phyloP scores from a whole-genome alignment of 2,797 vertebrate species.

The Spondyliosoma cantharus region DNA sequence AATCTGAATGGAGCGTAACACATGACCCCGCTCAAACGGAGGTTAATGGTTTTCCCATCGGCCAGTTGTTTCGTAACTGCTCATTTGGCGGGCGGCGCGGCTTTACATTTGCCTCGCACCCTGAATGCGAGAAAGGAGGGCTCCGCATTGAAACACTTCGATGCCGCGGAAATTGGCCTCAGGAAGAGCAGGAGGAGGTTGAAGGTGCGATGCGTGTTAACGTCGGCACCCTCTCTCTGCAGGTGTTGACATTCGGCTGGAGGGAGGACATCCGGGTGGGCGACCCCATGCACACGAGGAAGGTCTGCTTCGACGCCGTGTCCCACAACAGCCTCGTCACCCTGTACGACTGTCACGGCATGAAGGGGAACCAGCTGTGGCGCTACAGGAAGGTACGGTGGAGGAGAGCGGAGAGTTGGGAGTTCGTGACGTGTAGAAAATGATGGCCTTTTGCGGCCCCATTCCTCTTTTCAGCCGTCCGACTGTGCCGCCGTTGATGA shows the following conservation, averaged over 20 bases:
- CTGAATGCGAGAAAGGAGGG: not conserved
- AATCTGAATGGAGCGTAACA: not conserved
- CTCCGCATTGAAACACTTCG: not conserved
- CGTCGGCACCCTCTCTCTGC: slow-evolving; percentile 8
- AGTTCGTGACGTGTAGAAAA: not conserved
- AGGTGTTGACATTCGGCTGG: slow-evolving; percentile 97
- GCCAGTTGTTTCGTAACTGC: not conserved
- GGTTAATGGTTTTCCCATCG: too few species aligned
- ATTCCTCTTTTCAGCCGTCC: not conserved
- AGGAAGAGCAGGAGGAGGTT: not conserved
- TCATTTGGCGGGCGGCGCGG: not conserved
- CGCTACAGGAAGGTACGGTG: slow-evolving; percentile 88
- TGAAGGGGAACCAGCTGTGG: slow-evolving; percentile 98
- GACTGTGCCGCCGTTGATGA: not conserved
- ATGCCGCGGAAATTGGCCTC: too few species aligned
- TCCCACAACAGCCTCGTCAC: slow-evolving; percentile 94
- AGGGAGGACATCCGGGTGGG: slow-evolving; percentile 94
- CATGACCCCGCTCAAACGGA: not conserved
- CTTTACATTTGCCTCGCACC: not conserved
- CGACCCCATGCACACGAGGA: slow-evolving; percentile 94
- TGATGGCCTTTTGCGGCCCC: not conserved
- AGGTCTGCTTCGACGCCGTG: slow-evolving; percentile 94
- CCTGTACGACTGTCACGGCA: slow-evolving; percentile 95
- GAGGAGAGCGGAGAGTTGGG: too few species aligned
- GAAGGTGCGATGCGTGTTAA: not conserved